Evolutionary conservation across 2,113 vertebrate species (phyloP), one percentile per base, ranked within the genome.

Genomic region (Cacatua alba): DNA sequence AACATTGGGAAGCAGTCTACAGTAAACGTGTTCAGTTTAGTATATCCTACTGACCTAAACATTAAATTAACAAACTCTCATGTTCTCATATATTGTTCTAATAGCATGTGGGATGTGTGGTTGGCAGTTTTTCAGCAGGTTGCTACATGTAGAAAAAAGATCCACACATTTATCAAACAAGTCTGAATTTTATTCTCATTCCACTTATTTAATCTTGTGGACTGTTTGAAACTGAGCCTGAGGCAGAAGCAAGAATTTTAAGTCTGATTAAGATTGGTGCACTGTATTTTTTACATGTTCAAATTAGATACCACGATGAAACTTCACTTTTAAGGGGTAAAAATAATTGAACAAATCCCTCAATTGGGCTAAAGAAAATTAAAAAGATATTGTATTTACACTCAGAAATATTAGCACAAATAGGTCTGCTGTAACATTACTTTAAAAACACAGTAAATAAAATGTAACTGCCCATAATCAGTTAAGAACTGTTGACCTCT

Each of bases 401-500:
- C 46, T 53, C 17, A 72, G 41, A 91, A 88, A 51, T 51, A 55
- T 60, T 65, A 65, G 69, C 71, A 69, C 28, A 87, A 86, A 55
- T 18, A 62, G 6, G 31, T 84, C 85, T 74, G 39, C 35, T 83
- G 17, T 24, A 86, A 59, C 3, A 11, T 21, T 29, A 20, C 59
- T 81, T 91, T 49, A 76, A 74, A 93, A 76, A 5, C 31, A n/a
- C 2, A 4, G 31, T 39, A 83, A 94, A 71, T 65, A 62, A 88
- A 92, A 69, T 49, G 13, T 43, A 88, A 43, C 65, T 62, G 63
- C 53, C 63, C 12, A 6, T 29, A 81, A 67, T 78, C 88, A 67
- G 83, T 75, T 93, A 78, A 68, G 70, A 88, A 63, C 28, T 69
- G 69, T 88, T 96, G 97, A 88, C 84, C 89, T 97, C 76, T 82